Evolutionary conservation across 2,797 vertebrate genomes (phyloP), one percentile per base, ranked within the genome.

Genomic region (Tenualosa thibaudeaui): DNA sequence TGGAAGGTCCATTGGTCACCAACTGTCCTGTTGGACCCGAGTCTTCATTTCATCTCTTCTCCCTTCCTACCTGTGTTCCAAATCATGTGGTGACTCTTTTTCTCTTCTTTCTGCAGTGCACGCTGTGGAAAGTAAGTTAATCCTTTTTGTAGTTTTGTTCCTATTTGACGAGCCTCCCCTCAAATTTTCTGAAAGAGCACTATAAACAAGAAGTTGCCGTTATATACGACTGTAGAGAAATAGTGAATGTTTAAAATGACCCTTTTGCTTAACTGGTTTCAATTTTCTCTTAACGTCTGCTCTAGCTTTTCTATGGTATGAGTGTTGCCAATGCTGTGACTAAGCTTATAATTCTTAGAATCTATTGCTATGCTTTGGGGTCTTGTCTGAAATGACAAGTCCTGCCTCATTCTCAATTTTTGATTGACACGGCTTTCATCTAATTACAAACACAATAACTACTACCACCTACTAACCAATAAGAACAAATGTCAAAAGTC

Each of bases 71-170:
- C 62, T 87, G 82, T 89, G 83, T 87, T 86, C 58, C 92, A 92
- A 91, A 90, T 90, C 92, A 62, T 91, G 86, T 85, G 89, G 94
- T 96, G 95, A 95, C 93, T 93, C 94, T 94, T 94, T 78, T 92
- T 95, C 94, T 96, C 93, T 96, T 96, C 95, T 95, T 96, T 95
- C 95, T 95, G 94, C 95, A 96, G 96, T 96, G 91, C 96, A 96
- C 93, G 95, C 96, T 96, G 95, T 96, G 95, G 96, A 96, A 96
- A 96, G 96, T 96, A 96, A 96, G 96, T 96, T 90, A 87, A 85
- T 90, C 91, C 92, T 91, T 92, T 93, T 93, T 91, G 88, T 65
- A 88, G 90, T 87, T 90, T 53, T 86, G 15, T 9, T 78, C 40
- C 68, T 24, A 53, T 84, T 85, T 87, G 82, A 87, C 81, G 1